Evolutionary conservation across 2,888 invertebrate species (phyloP).

Genomic region (Bellardia pandia): DNA sequence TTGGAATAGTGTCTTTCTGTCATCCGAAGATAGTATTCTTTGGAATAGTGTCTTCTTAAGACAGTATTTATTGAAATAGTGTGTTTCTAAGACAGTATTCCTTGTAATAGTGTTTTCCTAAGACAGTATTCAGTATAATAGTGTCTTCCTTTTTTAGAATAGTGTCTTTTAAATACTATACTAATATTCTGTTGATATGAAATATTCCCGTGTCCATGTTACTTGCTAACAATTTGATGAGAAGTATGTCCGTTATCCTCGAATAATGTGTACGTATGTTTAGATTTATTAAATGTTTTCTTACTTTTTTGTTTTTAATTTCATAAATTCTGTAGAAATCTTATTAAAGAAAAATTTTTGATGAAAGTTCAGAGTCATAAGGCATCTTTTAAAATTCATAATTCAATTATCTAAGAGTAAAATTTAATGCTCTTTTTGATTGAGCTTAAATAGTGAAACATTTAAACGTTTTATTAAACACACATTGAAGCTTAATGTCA

Average conservation of each 20-base stretch:
- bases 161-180: too few species aligned
- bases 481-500: conserved; percentile 52
- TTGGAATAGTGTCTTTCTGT: too few species aligned
- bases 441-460: conserved; percentile 26
- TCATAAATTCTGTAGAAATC: conserved; percentile 17
- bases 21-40: too few species aligned
- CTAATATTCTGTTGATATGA: too few species aligned
- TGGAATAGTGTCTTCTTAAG: too few species aligned
- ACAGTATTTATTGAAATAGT: too few species aligned
- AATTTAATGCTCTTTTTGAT: conserved; percentile 52
- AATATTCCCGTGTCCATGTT: too few species aligned
- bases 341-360: conserved; percentile 10
- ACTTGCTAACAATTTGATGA: too few species aligned
- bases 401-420: conserved; percentile 67
- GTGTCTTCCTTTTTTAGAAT: too few species aligned
- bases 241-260: neutral
- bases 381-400: conserved; percentile 66
- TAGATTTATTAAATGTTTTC: neutral
- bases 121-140: too few species aligned
- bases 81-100: too few species aligned
- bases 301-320: conserved; percentile 1
- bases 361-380: neutral
- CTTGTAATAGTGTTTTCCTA: too few species aligned
- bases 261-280: neutral
- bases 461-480: conserved; percentile 2